A percentile compares a stretch with the other conserved stretches of the same genome.
Evolutionary conservation across 2,888 invertebrate species (phyloP).

Genomic region (Erynnis tages): DNA sequence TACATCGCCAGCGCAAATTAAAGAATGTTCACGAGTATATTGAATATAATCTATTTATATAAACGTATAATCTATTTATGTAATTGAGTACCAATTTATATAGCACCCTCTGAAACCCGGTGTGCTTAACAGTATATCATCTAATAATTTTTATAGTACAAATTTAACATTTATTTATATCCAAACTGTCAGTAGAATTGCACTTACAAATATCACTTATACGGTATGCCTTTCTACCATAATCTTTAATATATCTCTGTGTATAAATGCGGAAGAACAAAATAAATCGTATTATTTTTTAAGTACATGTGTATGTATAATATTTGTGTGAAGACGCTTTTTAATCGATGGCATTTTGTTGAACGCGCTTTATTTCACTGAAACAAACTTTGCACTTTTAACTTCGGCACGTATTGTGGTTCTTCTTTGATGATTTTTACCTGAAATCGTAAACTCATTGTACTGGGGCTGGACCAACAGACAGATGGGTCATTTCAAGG

Average conservation of each 20-base stretch:
- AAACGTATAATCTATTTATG: background rate
- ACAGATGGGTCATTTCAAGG: too few species aligned
- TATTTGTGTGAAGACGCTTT: background rate
- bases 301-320: constrained; percentile 11
- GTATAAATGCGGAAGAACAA: constrained; percentile 15
- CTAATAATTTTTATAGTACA: constrained; percentile 12
- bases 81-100: constrained; percentile 1
- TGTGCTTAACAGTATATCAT: background rate
- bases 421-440: constrained; percentile 61
- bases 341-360: background rate
- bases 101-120: constrained; percentile 9
- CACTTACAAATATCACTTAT: constrained; percentile 49
- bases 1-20: constrained; percentile 5
- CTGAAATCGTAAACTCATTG: too few species aligned
- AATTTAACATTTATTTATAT: constrained; percentile 17
- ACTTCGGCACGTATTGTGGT: constrained; percentile 63
- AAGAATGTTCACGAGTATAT: background rate
- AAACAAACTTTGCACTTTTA: constrained; percentile 73
- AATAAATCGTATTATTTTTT: background rate
- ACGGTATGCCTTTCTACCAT: constrained; percentile 8
- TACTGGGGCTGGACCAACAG: too few species aligned
- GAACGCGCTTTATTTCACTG: constrained; percentile 47
- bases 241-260: constrained; percentile 11
- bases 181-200: constrained; percentile 39
- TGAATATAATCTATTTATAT: background rate